Evolutionary conservation across 1,140 invertebrate genomes (phyloP), one percentile per base, ranked within the genome.

Genomic region (Drosophila erecta): DNA sequence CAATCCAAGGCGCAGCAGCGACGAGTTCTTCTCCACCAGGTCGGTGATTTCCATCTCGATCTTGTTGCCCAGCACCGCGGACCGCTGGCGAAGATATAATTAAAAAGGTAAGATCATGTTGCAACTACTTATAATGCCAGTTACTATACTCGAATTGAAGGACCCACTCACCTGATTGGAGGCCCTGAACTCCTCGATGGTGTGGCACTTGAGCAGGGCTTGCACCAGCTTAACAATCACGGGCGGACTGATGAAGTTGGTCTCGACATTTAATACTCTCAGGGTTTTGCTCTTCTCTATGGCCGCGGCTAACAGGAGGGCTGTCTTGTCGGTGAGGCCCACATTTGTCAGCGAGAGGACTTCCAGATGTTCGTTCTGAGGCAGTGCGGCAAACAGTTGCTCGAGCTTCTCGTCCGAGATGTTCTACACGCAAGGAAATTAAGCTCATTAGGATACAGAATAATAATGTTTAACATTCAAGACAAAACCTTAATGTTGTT

Each of bases 21-120:
- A 97, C 17, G 96, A 95, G 94, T 99, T 99, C 91, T 98, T 96
- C 93, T 98, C 97, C 64, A 99, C 95, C 75, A 98, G 93, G 87
- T 97, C 95, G 46, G 97, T 98, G 75, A 99, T 98, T 94, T 98
- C 97, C 97, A 98, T 99, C 95, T 99, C 98, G 77, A 97, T 97
- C 94, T 98, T 98, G 93, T 99, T 98, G 80, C 98, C 98, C 79
- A 99, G 94, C 64, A 98, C 96, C 94, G 96, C 95, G 84, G 97
- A 97, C 94, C 98, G 96, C 97, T 99, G 93, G 2, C 92, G 92
- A 76, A 51, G 7, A 2, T 2, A 3, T 2, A 3, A 35, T 7
- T 20, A 0, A 40, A 17, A 7, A 5, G 15, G n/a, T 15, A 49
- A 10, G 10, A 30, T 12, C 1, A 1, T 30, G 33, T 14, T 27